Conservation (phyloP, 2,888 invertebrate genomes). For the Alentia gelatinosa region DNA sequence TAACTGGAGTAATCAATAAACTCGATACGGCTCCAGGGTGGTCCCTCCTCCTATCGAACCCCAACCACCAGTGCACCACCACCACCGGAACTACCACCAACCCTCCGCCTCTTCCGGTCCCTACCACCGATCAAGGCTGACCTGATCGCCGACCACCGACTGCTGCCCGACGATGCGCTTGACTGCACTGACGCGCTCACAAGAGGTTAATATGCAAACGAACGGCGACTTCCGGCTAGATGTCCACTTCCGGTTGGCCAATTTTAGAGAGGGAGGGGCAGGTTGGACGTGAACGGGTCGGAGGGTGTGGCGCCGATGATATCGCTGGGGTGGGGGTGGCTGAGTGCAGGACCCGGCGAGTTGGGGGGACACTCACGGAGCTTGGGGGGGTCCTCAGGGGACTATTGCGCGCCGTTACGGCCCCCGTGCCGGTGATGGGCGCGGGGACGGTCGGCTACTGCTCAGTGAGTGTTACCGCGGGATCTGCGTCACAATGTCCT, state of each 20-base stretch:
- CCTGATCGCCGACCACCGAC: not conserved
- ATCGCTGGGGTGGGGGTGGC: not conserved
- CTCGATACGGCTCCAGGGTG: too few species aligned
- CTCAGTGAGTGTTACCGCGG: not conserved
- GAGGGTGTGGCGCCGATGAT: not conserved
- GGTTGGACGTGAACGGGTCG: not conserved
- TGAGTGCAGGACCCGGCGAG: not conserved
- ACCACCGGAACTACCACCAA: not conserved
- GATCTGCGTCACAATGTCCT: not conserved
- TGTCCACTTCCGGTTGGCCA: too few species aligned
- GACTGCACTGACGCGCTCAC: not conserved
- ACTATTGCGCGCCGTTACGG: not conserved
- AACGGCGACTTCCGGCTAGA: too few species aligned
- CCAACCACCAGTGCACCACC: not conserved
- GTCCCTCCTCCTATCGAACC: too few species aligned
- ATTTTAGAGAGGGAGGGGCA: too few species aligned
- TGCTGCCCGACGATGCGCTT: not conserved
- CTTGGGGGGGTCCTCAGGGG: not conserved
- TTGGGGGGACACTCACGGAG: too few species aligned
- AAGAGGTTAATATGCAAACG: too few species aligned
- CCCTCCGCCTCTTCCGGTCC: not conserved
- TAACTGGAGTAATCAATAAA: too few species aligned
- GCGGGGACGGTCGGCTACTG: too few species aligned
- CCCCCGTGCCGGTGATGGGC: too few species aligned
- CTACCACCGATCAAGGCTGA: not conserved